These are phyloP conservation scores for Biston betularia DNA, from an alignment of 2,888 invertebrate genomes.

Conservation along the genomic window DNA sequence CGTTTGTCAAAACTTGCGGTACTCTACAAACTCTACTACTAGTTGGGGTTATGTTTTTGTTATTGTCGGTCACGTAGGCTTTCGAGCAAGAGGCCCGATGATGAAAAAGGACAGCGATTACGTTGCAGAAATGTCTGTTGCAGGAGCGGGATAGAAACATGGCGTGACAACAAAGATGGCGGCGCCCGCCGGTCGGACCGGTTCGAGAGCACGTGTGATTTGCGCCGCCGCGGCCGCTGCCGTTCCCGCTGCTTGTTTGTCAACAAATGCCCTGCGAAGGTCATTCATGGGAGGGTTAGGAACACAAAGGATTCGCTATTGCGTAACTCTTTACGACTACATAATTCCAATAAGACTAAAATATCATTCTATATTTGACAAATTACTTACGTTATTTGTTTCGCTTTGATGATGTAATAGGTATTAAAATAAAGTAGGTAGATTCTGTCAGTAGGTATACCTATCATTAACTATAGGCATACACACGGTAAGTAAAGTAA, in stretches of 20 bases:
- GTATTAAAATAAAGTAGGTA: slow-evolving; percentile 1
- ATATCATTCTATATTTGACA: slow-evolving; percentile 35
- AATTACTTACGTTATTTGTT: slow-evolving; percentile 10
- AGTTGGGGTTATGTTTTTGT: slow-evolving; percentile 75
- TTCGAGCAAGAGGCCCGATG: slow-evolving; percentile 60
- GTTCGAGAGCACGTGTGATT: slow-evolving; percentile 81
- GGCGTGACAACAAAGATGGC: slow-evolving; percentile 85
- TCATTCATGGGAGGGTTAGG: slow-evolving; percentile 73
- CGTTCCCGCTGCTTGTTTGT: slow-evolving; percentile 81
- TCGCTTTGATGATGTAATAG: slow-evolving; percentile 53
- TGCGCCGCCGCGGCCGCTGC: slow-evolving; percentile 60
- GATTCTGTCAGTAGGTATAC: background rate
- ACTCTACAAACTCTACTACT: slow-evolving; percentile 46
- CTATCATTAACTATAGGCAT: background rate
- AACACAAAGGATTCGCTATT: slow-evolving; percentile 73
- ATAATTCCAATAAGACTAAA: slow-evolving; percentile 38
- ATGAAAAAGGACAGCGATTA: slow-evolving; percentile 55
- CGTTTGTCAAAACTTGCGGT: slow-evolving; percentile 44
- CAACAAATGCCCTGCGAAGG: slow-evolving; percentile 84
- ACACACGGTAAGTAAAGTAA: slow-evolving; percentile 19
- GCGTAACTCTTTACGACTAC: slow-evolving; percentile 55
- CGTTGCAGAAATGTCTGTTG: slow-evolving; percentile 52
- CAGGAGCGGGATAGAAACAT: slow-evolving; percentile 64
- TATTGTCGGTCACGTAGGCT: slow-evolving; percentile 84
- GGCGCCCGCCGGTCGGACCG: slow-evolving; percentile 79